Evolutionary conservation across 64 coral and sea anemone genomes (phyloP).

Genomic region (Cladopsammia gracilis): DNA sequence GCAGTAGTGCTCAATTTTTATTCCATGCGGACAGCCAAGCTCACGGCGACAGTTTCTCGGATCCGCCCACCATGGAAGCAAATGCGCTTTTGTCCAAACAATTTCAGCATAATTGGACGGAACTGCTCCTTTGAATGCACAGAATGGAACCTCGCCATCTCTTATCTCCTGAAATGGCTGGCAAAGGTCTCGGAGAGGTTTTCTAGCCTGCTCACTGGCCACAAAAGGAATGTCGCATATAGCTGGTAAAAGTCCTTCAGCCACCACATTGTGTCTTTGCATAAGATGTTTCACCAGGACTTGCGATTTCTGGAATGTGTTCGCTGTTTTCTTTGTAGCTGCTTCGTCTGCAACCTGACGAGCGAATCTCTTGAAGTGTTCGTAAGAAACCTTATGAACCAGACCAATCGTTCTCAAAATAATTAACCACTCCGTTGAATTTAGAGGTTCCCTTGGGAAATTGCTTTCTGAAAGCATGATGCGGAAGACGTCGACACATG

Average conservation of each 20-base stretch:
- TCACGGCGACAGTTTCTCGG: background rate
- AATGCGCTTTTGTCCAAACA: constrained; percentile 52
- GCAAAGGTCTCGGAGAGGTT: background rate
- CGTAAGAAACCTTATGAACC: background rate
- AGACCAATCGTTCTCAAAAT: constrained; percentile 31
- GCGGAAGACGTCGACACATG: constrained; percentile 13
- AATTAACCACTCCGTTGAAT: background rate
- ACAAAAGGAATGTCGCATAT: constrained; percentile 50
- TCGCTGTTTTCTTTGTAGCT: background rate
- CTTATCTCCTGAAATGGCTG: background rate
- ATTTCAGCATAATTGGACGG: background rate
- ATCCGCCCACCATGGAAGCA: constrained; percentile 31
- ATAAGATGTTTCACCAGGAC: constrained; percentile 47
- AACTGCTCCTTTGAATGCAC: constrained; percentile 37
- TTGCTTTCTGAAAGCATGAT: no score
- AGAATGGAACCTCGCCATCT: background rate
- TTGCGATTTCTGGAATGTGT: constrained; percentile 20
- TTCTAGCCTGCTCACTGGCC: background rate
- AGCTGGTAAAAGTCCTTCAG: background rate
- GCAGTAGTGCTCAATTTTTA: background rate
- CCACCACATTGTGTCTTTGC: constrained; percentile 8
- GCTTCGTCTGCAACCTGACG: constrained; percentile 49
- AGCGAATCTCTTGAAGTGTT: constrained; percentile 45
- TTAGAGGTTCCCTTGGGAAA: background rate
- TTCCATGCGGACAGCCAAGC: background rate